phyloP scores from a whole-genome alignment of 2,113 vertebrate genomes.

The Rana temporaria region DNA sequence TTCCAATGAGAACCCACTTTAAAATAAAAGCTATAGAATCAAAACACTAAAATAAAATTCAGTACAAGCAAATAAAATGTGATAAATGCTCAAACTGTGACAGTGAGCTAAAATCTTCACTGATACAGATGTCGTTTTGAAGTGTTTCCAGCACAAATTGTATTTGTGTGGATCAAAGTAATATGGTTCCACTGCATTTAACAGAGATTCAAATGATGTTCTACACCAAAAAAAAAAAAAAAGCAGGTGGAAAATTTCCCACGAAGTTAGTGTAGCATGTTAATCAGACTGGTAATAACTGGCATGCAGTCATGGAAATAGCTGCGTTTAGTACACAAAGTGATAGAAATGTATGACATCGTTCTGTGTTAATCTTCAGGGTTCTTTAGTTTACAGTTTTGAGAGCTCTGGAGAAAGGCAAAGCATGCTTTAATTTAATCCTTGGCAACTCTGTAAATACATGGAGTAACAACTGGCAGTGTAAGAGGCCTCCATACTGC shows the following conservation, averaged over 20 bases:
- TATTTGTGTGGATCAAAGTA: too few relatives aligned
- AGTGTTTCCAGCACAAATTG: too few relatives aligned
- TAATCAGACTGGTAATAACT: background rate
- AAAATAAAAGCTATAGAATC: too few relatives aligned
- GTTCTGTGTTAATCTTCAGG: slow-evolving; percentile 13
- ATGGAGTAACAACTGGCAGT: slow-evolving; percentile 28
- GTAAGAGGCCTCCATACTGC: background rate
- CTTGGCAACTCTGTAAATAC: slow-evolving; percentile 40
- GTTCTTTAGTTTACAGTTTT: slow-evolving; percentile 9
- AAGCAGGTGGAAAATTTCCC: background rate
- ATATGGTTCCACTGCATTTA: too few relatives aligned
- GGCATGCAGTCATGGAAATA: slow-evolving; percentile 12
- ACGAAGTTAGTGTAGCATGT: background rate
- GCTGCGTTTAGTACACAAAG: slow-evolving; percentile 2
- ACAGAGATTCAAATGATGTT: background rate
- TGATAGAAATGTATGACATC: background rate
- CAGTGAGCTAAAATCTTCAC: too few relatives aligned
- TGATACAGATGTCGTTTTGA: too few relatives aligned
- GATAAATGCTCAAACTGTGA: too few relatives aligned
- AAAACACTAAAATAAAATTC: too few relatives aligned
- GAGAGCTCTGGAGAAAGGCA: slow-evolving; percentile 18
- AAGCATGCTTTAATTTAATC: slow-evolving; percentile 38
- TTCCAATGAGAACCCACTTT: too few relatives aligned
- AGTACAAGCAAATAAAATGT: too few relatives aligned
- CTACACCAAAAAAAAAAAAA: background rate